Evolutionary conservation across 2,797 vertebrate species (phyloP), one percentile per base, ranked within the genome.

Genomic region (Sphenopsis melanotis): DNA sequence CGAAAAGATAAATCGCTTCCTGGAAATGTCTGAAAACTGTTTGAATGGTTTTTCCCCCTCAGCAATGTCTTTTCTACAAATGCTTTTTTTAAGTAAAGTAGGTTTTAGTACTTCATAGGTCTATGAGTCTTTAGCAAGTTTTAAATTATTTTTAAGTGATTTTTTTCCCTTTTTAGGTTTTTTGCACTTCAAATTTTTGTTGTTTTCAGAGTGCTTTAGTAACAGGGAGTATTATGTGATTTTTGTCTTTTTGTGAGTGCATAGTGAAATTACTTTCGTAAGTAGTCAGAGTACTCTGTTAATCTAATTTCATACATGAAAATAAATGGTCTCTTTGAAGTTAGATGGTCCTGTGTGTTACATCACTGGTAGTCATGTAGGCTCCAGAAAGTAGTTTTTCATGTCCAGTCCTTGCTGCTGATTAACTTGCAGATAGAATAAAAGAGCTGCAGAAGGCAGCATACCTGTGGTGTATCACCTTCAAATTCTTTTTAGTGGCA

Each of bases 1-100:
- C 75, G 55, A n/a, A 5, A 21, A 90, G 63, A 86, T 94, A 89
- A 93, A 90, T 84, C 89, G 77, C 60, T 95, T 84, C 79, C 83
- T 91, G 49, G 69, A 87, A 77, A 95, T 63, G 52, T 90, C 83
- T 95, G 42, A 37, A 56, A 85, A 69, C 23, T 44, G 49, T 94
- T 82, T 71, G 77, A 93, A 71, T 93, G 15, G 23, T 41, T 71
- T 70, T 30, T 4, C 2, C 39, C 47, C 32, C 60, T 15, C 63
- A 75, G n/a, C 37, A 26, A 53, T 64, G 29, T 42, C 75, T 76
- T 83, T 89, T 93, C 55, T 91, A 84, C 15, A 16, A 57, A 60
- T 71, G 41, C 80, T 64, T 69, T 65, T 53, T 24, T 83, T 91
- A 87, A 93, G 57, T 91, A 70, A 84, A 90, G 23, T 69, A 88